These are phyloP conservation scores for Phrynosoma blainvillii DNA, from an alignment of 2,113 vertebrate genomes.

Conservation along the genomic window DNA sequence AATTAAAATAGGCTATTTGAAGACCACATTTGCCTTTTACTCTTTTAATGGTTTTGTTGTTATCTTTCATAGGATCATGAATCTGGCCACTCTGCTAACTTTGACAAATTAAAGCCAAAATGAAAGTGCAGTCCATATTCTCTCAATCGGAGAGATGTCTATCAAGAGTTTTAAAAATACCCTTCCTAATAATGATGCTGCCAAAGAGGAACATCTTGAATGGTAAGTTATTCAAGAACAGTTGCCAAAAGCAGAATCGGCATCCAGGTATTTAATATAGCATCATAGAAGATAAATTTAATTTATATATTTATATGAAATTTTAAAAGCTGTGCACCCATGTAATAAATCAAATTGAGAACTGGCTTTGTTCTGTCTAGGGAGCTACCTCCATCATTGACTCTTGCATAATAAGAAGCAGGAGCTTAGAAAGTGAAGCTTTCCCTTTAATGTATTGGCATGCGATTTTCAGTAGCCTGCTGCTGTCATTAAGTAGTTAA, in stretches of 20 bases:
- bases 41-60: not conserved
- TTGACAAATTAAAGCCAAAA: constrained; percentile 31
- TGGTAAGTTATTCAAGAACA: not conserved
- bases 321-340: not conserved
- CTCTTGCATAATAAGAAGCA: not conserved
- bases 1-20: not conserved
- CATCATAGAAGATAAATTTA: not conserved
- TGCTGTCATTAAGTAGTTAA: not conserved
- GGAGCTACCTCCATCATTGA: not conserved
- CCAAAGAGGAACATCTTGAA: not conserved
- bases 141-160: not conserved
- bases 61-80: not conserved
- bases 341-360: not conserved
- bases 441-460: not conserved
- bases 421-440: not conserved
- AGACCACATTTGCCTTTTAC: not conserved
- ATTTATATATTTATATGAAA: constrained; percentile 5
- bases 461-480: not conserved
- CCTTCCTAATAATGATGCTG: not conserved
- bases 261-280: not conserved
- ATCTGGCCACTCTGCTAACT: not conserved
- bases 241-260: constrained; percentile 4
- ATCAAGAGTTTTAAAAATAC: not conserved
- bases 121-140: not conserved
- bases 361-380: not conserved